Conservation (phyloP, 1,140 invertebrate genomes). For the Sitophilus oryzae region DNA sequence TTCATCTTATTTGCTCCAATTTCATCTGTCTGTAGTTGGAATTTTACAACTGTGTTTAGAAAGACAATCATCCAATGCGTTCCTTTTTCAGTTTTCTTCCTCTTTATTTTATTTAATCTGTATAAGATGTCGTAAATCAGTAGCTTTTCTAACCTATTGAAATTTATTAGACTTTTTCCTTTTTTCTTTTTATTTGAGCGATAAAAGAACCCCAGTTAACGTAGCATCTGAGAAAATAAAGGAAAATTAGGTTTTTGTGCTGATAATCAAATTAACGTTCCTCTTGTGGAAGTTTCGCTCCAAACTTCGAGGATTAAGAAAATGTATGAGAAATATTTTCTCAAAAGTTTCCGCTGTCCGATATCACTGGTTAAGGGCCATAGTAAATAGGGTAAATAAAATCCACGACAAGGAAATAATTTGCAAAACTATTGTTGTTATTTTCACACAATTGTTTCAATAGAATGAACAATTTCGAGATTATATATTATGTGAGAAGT, state of each 20-base stretch:
- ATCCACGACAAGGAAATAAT: constrained; percentile 11
- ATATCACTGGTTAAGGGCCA: constrained; percentile 7
- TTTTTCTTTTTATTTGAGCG: constrained; percentile 14
- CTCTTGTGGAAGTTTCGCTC: background rate
- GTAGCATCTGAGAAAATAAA: constrained; percentile 18
- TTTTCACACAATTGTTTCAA: too few relatives aligned
- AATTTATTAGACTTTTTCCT: constrained; percentile 23
- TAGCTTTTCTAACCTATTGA: constrained; percentile 15
- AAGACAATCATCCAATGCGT: background rate
- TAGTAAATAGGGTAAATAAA: constrained; percentile 1
- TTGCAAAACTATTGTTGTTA: background rate
- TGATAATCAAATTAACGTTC: constrained; percentile 25
- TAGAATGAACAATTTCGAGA: too few relatives aligned
- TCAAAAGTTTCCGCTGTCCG: constrained; percentile 20
- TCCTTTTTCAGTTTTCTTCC: background rate
- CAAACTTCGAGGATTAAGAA: constrained; percentile 16
- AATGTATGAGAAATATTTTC: constrained; percentile 20
- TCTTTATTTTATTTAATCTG: constrained; percentile 20
- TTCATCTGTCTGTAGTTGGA: too few relatives aligned
- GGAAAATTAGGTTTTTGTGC: constrained; percentile 24
- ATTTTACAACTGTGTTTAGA: background rate
- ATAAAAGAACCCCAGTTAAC: constrained; percentile 20
- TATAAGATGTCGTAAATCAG: constrained; percentile 18
- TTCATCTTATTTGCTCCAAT: too few relatives aligned
- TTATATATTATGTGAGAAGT: too few relatives aligned